Percentiles rank a stretch among this genome's conserved stretches.
Evolutionary conservation across 2,113 vertebrate species (phyloP).

Genomic region (Nicator chloris): DNA sequence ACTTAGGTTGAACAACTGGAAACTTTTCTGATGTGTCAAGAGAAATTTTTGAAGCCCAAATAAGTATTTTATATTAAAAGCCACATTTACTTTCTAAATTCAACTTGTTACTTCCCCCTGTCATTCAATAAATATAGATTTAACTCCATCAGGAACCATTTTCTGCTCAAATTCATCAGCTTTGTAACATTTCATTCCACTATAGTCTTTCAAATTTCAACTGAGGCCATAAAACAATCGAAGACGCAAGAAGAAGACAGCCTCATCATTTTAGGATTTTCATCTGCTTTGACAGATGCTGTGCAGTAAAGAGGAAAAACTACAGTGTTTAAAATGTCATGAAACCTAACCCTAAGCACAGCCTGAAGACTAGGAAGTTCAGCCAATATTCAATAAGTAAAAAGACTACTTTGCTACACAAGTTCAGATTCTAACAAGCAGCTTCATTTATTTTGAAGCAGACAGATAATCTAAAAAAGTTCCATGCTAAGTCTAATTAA

Average conservation of each 20-base stretch:
- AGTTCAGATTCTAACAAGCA: neutral
- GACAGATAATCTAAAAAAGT: neutral
- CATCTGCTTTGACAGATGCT: neutral
- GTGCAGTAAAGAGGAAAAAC: neutral
- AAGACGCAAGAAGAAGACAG: neutral
- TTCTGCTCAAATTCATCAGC: neutral
- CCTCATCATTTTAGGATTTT: neutral
- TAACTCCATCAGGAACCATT: neutral
- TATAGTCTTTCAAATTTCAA: neutral
- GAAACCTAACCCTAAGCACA: neutral
- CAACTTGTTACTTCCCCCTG: neutral
- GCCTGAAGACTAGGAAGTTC: neutral
- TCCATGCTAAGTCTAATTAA: neutral
- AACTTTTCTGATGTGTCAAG: neutral
- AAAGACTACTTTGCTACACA: neutral
- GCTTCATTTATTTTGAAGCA: neutral
- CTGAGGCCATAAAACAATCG: neutral
- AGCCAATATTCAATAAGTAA: neutral
- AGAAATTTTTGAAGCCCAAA: neutral
- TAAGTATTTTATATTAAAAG: neutral
- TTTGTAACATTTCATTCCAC: neutral
- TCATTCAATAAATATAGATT: neutral
- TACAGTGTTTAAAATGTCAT: neutral
- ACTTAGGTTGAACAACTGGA: accelerated
- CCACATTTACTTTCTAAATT: neutral